Base-by-base conservation (phyloP, 2,797 vertebrate genomes). In the Gymnoscopelus microlampas region DNA sequence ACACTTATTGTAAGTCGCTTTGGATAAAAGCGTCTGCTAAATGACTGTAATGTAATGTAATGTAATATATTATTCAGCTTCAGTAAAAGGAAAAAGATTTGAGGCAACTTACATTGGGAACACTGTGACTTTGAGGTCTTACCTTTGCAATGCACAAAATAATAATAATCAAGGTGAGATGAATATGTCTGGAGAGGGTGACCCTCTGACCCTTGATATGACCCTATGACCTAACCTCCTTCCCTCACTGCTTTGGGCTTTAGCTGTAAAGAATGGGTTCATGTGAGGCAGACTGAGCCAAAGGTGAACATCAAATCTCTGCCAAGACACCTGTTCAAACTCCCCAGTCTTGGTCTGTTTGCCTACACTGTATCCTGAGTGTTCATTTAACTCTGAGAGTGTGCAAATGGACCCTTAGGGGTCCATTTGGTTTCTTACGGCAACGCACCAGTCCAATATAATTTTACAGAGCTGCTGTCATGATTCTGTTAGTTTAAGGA, bases 311-410 rank as follows among this genome's bases (percentile, higher is more conserved):
- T 83, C 71, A 71, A 70, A 47, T 51, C 66, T 82, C 76, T 85
- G 84, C 78, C 67, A 60, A 80, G 84, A 83, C 91, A 94, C 85
- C 91, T 93, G 89, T 92, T 94, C 88, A 93, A 95, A 94, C 85
- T 87, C 82, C 78, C 60, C 73, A 61, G 66, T 70, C 77, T 81
- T 74, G 56, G 60, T 73, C 63, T 86, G 70, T 89, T 93, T 89
- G 75, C 88, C 71, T 75, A 79, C 79, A 77, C 80, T 85, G 86
- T 51, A 51, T 13, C n/a, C 50, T 13, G 84, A 71, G 7, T 44
- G 39, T 44, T 44, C 39, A 44, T 44, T 44, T 44, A 44, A 44
- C 39, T 44, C 39, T 44, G 35, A 10, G 39, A 44, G 7, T 44
- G 39, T 44, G 39, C 39, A 44, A 44, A 44, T 44, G 39, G 8